These are phyloP conservation scores for Aleadryas rufinucha DNA, from an alignment of 2,113 vertebrate species.

Conservation along the genomic window DNA sequence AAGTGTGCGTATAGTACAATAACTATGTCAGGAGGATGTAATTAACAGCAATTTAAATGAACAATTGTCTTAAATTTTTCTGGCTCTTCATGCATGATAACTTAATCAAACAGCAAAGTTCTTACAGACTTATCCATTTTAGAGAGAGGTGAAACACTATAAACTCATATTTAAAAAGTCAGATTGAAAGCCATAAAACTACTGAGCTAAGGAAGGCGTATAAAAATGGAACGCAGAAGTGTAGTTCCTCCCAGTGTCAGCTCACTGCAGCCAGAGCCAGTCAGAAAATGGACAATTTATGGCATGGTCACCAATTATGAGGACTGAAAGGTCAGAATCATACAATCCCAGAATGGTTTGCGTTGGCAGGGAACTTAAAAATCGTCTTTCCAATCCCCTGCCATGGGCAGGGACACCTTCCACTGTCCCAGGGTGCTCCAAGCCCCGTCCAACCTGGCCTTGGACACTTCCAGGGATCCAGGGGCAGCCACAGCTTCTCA, in stretches of 20 bases:
- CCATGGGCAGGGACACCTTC: background rate
- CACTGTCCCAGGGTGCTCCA: fast-evolving
- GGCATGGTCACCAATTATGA: background rate
- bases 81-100: conserved; percentile 60
- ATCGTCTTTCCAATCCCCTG: too few relatives aligned
- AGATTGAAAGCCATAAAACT: conserved; percentile 23
- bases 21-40: conserved; percentile 62
- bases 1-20: conserved; percentile 62
- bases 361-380: background rate
- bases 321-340: background rate
- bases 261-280: background rate
- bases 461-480: background rate
- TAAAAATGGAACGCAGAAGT: background rate
- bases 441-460: fast-evolving
- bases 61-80: conserved; percentile 73
- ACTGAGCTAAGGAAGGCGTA: background rate
- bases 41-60: conserved; percentile 73
- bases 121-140: conserved; percentile 31
- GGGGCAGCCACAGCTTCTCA: background rate
- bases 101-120: conserved; percentile 74
- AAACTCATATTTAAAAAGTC: conserved; percentile 34
- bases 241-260: background rate
- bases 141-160: conserved; percentile 27
- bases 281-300: background rate
- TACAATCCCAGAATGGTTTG: background rate